phyloP scores from a whole-genome alignment of 2,888 invertebrate species.

The Dasysyrphus albostriatus region DNA sequence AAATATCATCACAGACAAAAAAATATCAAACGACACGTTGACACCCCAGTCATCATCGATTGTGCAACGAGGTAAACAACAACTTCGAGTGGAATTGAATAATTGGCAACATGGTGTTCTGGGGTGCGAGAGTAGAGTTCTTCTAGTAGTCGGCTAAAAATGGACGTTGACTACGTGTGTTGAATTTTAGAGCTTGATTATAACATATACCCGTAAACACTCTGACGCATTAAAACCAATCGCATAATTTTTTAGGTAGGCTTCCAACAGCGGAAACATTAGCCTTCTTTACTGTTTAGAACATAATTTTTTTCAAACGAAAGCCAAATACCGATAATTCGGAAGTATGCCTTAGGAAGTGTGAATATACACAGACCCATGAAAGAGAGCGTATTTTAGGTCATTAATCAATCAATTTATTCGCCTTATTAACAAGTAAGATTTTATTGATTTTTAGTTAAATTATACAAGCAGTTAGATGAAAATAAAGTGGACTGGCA shows the following conservation, averaged over 20 bases:
- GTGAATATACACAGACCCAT: not conserved
- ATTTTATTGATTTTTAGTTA: not conserved
- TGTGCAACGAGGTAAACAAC: slow-evolving; percentile 35
- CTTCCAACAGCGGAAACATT: slow-evolving; percentile 47
- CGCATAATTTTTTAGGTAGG: not conserved
- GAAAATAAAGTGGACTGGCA: not conserved
- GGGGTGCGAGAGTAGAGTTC: slow-evolving; percentile 21
- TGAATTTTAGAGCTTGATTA: slow-evolving; percentile 47
- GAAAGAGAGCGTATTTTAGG: not conserved
- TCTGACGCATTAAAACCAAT: slow-evolving; percentile 44
- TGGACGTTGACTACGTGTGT: slow-evolving; percentile 59
- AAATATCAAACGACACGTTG: not conserved
- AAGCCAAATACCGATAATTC: slow-evolving; percentile 19
- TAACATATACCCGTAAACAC: slow-evolving; percentile 20
- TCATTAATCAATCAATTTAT: slow-evolving; percentile 48
- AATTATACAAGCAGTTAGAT: not conserved
- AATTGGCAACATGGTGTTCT: slow-evolving; percentile 35
- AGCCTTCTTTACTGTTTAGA: slow-evolving; percentile 34
- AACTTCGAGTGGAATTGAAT: slow-evolving; percentile 46
- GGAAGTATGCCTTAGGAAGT: slow-evolving; percentile 32
- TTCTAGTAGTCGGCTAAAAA: slow-evolving; percentile 43
- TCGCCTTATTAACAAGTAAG: not conserved
- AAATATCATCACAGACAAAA: slow-evolving; percentile 10
- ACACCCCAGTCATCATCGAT: slow-evolving; percentile 37
- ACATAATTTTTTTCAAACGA: slow-evolving; percentile 29